Evolutionary conservation across 2,113 vertebrate species (phyloP).

Genomic region (Aleadryas rufinucha): DNA sequence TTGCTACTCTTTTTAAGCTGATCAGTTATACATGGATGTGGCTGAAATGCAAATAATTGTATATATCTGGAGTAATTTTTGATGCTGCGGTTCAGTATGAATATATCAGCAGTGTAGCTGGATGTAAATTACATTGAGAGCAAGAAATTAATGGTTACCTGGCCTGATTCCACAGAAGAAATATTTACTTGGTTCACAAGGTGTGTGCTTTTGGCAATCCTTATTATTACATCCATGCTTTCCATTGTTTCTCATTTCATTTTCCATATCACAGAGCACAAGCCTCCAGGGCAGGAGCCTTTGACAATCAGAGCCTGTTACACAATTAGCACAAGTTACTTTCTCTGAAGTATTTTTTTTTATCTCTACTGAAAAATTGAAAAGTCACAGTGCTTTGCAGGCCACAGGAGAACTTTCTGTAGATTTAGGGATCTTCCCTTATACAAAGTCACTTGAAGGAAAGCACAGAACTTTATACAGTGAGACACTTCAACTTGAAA

Average conservation of each 20-base stretch:
- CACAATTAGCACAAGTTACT: background rate
- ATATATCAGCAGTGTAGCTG: background rate
- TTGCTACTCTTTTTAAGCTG: background rate
- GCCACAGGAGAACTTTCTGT: background rate
- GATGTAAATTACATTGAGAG: background rate
- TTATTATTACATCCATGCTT: background rate
- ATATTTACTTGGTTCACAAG: background rate
- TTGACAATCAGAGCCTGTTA: background rate
- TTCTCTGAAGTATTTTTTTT: background rate
- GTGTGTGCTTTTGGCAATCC: background rate
- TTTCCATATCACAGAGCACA: background rate
- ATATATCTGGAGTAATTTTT: background rate
- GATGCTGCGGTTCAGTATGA: background rate
- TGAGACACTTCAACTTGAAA: background rate
- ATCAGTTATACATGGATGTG: background rate
- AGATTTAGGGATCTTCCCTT: background rate
- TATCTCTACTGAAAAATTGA: background rate
- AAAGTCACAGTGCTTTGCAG: background rate
- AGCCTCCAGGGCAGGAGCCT: background rate
- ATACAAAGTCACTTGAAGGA: background rate
- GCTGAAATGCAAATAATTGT: background rate
- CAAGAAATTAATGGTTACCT: background rate
- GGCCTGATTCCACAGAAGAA: background rate
- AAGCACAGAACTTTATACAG: background rate
- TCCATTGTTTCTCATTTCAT: background rate